Conservation (phyloP, 2,888 invertebrate genomes). For the Drosophila emarginata region DNA sequence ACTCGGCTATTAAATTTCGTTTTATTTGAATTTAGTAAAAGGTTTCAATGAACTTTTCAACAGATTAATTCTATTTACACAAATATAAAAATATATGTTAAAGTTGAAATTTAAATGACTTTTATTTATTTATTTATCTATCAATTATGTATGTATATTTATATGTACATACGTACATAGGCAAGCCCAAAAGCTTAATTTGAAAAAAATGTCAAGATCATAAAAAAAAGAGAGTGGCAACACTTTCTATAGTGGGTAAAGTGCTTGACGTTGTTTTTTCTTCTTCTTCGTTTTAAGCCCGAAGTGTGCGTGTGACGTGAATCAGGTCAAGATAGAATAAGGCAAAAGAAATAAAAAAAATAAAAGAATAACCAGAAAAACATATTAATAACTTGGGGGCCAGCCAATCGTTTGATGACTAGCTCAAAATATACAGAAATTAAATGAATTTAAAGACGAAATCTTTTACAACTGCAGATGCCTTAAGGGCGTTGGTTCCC, state of each 20-base stretch:
- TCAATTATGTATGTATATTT: conserved; percentile 1
- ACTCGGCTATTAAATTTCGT: not conserved
- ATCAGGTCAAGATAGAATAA: conserved; percentile 48
- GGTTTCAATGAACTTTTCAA: conserved; percentile 56
- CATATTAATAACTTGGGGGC: conserved; percentile 52
- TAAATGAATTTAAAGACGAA: conserved; percentile 53
- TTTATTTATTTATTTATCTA: conserved; percentile 6
- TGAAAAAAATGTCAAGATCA: conserved; percentile 14
- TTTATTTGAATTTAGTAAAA: conserved; percentile 3
- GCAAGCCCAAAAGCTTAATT: conserved; percentile 8
- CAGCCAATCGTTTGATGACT: conserved; percentile 24
- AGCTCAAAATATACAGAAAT: conserved; percentile 43
- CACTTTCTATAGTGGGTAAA: conserved; percentile 53
- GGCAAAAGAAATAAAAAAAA: not conserved
- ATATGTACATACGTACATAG: not conserved
- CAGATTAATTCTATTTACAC: conserved; percentile 14
- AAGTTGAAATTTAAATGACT: conserved; percentile 40
- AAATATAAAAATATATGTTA: conserved; percentile 53
- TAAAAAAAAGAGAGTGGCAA: conserved; percentile 56
- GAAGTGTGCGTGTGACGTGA: conserved; percentile 52
- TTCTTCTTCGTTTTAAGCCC: not conserved
- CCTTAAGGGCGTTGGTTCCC: conserved; percentile 13
- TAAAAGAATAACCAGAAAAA: not conserved
- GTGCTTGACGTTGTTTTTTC: conserved; percentile 20
- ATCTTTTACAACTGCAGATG: conserved; percentile 18